These are phyloP conservation scores for Arrhopalites spinosus DNA, from an alignment of 2,888 invertebrate species.

Conservation along the genomic window DNA sequence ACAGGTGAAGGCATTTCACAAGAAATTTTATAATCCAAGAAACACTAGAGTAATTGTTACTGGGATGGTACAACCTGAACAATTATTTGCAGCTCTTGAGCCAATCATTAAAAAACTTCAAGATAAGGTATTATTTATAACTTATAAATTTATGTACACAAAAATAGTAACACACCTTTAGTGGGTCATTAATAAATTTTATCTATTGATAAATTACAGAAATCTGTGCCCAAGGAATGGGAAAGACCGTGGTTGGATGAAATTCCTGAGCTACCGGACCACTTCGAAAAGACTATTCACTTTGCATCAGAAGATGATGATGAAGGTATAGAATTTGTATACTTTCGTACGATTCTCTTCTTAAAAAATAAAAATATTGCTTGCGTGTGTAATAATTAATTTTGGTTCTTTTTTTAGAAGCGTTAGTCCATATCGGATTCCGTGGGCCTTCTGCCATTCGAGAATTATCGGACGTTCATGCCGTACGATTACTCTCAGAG, in stretches of 20 bases:
- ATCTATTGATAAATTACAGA: slow-evolving; percentile 13
- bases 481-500: slow-evolving; percentile 67
- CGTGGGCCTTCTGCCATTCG: slow-evolving; percentile 72
- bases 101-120: slow-evolving; percentile 77
- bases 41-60: slow-evolving; percentile 83
- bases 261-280: slow-evolving; percentile 68
- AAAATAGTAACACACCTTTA: too few relatives aligned
- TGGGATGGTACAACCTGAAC: slow-evolving; percentile 75
- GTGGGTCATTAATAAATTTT: not conserved
- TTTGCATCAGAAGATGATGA: slow-evolving; percentile 80
- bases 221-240: slow-evolving; percentile 44
- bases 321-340: slow-evolving; percentile 57
- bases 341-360: too few relatives aligned
- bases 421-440: slow-evolving; percentile 71
- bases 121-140: slow-evolving; percentile 66
- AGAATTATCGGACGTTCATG: slow-evolving; percentile 61
- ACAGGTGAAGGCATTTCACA: slow-evolving; percentile 78
- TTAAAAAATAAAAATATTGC: too few relatives aligned
- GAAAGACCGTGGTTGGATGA: slow-evolving; percentile 75
- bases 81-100: slow-evolving; percentile 74
- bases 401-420: too few relatives aligned
- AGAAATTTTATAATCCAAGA: slow-evolving; percentile 84
- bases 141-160: too few relatives aligned
- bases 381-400: too few relatives aligned
- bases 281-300: slow-evolving; percentile 65